These are phyloP conservation scores for Parauchenoglanis punctatus DNA, from an alignment of 2,797 vertebrate species.

Conservation along the genomic window DNA sequence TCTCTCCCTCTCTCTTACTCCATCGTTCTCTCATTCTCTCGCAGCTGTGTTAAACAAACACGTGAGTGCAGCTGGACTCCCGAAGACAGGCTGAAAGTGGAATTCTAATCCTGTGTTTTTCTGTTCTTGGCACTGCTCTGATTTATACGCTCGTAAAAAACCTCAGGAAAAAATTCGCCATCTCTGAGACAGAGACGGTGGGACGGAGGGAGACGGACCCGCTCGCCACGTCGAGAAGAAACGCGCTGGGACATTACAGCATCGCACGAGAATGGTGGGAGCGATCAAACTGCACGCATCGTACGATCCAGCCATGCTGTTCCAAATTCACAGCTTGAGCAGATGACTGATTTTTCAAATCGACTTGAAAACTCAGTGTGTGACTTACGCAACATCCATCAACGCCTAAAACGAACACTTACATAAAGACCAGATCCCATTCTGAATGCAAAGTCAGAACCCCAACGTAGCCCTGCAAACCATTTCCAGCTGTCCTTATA, in stretches of 20 bases:
- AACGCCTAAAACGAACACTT: conserved; percentile 60
- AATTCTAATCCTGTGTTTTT: conserved; percentile 80
- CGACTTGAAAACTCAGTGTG: neutral
- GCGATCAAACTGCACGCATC: neutral
- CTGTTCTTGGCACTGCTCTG: conserved; percentile 72
- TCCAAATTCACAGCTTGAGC: neutral
- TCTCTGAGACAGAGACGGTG: conserved; percentile 63
- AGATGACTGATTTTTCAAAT: neutral
- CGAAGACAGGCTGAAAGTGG: conserved; percentile 76
- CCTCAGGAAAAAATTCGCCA: conserved; percentile 45
- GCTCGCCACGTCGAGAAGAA: conserved; percentile 5
- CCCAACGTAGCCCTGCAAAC: conserved; percentile 67
- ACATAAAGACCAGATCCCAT: conserved; percentile 64
- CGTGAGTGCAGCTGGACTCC: conserved; percentile 78
- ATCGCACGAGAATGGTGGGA: conserved; percentile 20
- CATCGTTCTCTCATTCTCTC: conserved; percentile 52
- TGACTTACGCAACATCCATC: conserved; percentile 49
- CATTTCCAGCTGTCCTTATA: conserved; percentile 78
- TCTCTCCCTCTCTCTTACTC: conserved; percentile 42
- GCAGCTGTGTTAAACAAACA: conserved; percentile 83
- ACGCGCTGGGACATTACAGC: conserved; percentile 22
- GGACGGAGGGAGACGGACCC: neutral
- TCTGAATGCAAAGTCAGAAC: conserved; percentile 74
- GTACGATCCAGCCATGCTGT: neutral
- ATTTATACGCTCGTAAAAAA: conserved; percentile 79